Evolutionary conservation across 1,140 invertebrate genomes (phyloP).

Genomic region (Pristionchus pacificus): DNA sequence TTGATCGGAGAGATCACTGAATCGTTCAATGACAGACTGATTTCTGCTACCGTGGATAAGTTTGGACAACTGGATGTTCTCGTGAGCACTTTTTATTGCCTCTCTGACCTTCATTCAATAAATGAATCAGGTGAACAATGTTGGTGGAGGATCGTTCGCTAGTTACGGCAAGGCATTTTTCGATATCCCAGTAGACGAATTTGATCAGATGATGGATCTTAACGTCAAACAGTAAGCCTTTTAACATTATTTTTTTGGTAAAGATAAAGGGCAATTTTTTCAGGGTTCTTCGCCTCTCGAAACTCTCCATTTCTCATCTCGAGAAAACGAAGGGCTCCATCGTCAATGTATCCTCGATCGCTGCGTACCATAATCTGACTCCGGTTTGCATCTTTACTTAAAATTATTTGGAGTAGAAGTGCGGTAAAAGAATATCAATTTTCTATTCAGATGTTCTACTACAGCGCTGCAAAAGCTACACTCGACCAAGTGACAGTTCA

Average conservation of each 20-base stretch:
- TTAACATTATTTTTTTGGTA: constrained; percentile 7
- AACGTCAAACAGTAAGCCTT: constrained; percentile 5
- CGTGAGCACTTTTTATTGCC: background rate
- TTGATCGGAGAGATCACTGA: no score
- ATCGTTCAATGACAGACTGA: no score
- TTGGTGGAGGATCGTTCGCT: background rate
- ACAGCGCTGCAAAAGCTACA: background rate
- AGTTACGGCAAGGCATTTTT: background rate
- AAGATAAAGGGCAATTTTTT: constrained; percentile 1
- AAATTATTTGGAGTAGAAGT: background rate
- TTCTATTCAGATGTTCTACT: background rate
- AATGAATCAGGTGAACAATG: constrained; percentile 8
- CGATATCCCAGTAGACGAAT: no score
- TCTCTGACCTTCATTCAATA: background rate
- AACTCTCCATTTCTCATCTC: background rate
- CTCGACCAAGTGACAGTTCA: constrained; percentile 7
- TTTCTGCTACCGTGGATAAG: background rate
- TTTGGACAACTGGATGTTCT: constrained; percentile 12
- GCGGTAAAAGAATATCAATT: background rate
- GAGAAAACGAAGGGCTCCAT: constrained; percentile 6
- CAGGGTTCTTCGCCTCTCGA: no score
- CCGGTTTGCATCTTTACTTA: no score
- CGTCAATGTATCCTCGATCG: constrained; percentile 5
- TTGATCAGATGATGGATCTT: no score
- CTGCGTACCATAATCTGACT: background rate